Evolutionary conservation across 2,797 vertebrate species (phyloP).

Genomic region (Emydoidea blandingii): DNA sequence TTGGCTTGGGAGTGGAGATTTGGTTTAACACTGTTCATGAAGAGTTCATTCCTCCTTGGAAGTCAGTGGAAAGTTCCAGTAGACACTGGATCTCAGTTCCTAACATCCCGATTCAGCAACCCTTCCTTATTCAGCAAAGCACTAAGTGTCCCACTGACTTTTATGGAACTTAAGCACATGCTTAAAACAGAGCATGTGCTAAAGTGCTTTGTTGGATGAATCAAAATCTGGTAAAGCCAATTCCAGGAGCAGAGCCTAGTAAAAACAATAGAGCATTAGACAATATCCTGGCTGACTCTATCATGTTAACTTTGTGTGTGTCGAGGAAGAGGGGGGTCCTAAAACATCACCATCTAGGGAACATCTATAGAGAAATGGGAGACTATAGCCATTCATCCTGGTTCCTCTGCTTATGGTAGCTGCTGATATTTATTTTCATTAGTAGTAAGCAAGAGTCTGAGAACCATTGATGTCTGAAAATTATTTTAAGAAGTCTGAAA

Average conservation of each 20-base stretch:
- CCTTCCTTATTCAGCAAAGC: background rate
- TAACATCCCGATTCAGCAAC: background rate
- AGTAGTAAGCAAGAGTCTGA: background rate
- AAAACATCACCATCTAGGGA: background rate
- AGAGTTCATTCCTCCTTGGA: background rate
- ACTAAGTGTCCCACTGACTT: fast-evolving
- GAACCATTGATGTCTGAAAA: background rate
- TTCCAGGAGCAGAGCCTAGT: background rate
- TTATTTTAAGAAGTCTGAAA: background rate
- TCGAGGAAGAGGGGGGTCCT: background rate
- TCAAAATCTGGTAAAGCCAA: background rate
- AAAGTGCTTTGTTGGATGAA: background rate
- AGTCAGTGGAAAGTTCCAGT: background rate
- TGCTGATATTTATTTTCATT: background rate
- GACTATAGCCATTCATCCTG: background rate
- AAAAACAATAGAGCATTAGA: background rate
- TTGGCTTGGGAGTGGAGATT: background rate
- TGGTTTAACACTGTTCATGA: background rate
- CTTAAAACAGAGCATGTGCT: background rate
- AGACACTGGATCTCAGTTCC: fast-evolving
- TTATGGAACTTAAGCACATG: background rate
- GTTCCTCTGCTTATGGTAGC: background rate
- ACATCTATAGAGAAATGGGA: background rate
- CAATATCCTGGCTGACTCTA: background rate
- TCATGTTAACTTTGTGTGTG: background rate